A percentile compares a stretch with the other conserved stretches of the same genome.
Conservation (phyloP, 2,797 vertebrate species). For the Buceros bicornis region DNA sequence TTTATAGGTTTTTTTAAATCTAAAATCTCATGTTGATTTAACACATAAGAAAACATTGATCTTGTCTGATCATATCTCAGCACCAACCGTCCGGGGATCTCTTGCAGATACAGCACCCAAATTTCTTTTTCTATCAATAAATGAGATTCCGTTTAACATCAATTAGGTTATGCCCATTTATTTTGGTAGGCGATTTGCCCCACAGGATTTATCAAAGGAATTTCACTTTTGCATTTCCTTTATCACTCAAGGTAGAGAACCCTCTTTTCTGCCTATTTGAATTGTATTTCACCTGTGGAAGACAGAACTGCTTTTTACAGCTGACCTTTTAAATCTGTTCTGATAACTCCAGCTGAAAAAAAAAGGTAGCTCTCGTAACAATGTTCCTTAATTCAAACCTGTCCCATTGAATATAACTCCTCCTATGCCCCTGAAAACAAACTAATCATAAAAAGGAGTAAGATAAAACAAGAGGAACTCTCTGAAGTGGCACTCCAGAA, state of each 20-base stretch:
- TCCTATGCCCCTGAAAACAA: not conserved
- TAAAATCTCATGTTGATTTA: constrained; percentile 33
- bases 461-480: not conserved
- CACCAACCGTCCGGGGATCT: not conserved
- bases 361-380: not conserved
- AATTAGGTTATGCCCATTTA: not conserved
- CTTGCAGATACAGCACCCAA: not conserved
- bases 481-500: not conserved
- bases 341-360: not conserved
- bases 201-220: not conserved
- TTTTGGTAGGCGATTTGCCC: not conserved
- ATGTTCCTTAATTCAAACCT: not conserved
- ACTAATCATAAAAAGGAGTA: not conserved
- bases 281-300: not conserved
- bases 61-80: not conserved
- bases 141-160: not conserved
- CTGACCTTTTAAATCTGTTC: not conserved
- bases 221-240: constrained; percentile 11
- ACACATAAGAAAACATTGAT: not conserved
- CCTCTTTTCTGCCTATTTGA: not conserved
- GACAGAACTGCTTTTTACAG: not conserved
- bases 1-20: not conserved
- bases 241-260: not conserved
- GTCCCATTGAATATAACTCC: not conserved
- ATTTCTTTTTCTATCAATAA: constrained; percentile 6